A percentile compares a stretch with the other conserved stretches of the same genome.
Conservation (phyloP, 2,113 vertebrate genomes). For the Oryzias woworae region DNA sequence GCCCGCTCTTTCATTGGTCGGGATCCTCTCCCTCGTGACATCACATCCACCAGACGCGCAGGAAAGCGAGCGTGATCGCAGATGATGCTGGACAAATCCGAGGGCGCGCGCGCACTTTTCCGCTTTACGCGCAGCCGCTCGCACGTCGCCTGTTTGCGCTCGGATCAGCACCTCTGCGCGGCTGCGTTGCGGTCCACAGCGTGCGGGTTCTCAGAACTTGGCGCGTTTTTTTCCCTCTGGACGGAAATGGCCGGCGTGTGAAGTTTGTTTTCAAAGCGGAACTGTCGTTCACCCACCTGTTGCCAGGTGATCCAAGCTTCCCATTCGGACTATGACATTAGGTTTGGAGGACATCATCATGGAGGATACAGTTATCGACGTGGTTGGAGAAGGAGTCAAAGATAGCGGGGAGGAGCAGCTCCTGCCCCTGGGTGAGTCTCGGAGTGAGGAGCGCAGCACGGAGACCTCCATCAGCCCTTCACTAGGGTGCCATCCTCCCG, state of each 20-base stretch:
- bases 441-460: conserved; percentile 39
- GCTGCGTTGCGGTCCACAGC: conserved; percentile 15
- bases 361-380: conserved; percentile 81
- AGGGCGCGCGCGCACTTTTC: conserved; percentile 48
- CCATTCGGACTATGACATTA: conserved; percentile 75
- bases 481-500: conserved; percentile 24
- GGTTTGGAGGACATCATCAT: conserved; percentile 70
- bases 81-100: conserved; percentile 72
- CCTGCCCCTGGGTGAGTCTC: conserved; percentile 50
- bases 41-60: conserved; percentile 73
- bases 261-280: conserved; percentile 33
- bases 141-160: conserved; percentile 6
- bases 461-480: conserved; percentile 30
- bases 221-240: conserved; percentile 35
- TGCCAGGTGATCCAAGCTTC: conserved; percentile 64
- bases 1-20: conserved; percentile 71
- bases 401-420: conserved; percentile 67
- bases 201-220: neutral
- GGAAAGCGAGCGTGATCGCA: conserved; percentile 59
- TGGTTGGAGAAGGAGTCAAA: conserved; percentile 76
- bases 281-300: conserved; percentile 62
- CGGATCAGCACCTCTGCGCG: conserved; percentile 15
- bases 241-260: conserved; percentile 48
- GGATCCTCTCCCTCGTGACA: conserved; percentile 69
- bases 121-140: conserved; percentile 36